Base-by-base conservation (phyloP, 2,888 invertebrate species). In the Oligia fasciuncula region DNA sequence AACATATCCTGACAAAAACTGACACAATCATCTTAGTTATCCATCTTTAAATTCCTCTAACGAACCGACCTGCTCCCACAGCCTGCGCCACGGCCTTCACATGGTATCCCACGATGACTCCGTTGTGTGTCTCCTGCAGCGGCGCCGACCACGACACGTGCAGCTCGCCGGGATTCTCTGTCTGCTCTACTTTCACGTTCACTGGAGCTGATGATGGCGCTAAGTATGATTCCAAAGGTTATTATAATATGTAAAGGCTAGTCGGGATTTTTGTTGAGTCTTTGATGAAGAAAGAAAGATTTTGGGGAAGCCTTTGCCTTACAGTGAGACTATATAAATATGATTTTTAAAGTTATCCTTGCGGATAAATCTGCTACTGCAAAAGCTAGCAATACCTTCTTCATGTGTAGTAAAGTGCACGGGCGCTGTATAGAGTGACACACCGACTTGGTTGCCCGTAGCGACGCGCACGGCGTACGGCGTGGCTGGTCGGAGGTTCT, bases 381-480 rank as follows among this genome's bases (percentile, higher is more conserved):
- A n/a, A 57, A 60, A 35, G 5, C 13, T 14, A 17, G 14, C 8
- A 2, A 9, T 49, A 97, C 97, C 96, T 95, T 97, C 97, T 85
- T 97, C 97, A 65, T 96, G 95, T 0, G 97, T 97, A 3, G 96
- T 97, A 84, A 97, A 97, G 79, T 96, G 96, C 0, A 96, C 88
- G 0, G 97, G 94, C 0, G 95, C 88, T 0, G 97, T 96, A 77
- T 92, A 97, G 3, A 94, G 88, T 69, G 97, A 97, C 76, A 95
- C 92, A 1, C 97, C 97, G 0, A 97, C 97, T 88, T 95, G 95
- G 88, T 97, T 97, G 1, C 95, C 96, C 0, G 97, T 95, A 0
- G 97, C 96, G 0, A 97, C 94, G 3, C 96, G 92, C 0, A 95
- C 94, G 0, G 93, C 94, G 51, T 97, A 97, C 0, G 95, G 92